Base-by-base conservation (phyloP, 1,140 invertebrate species). In the Pomacea maculata region DNA sequence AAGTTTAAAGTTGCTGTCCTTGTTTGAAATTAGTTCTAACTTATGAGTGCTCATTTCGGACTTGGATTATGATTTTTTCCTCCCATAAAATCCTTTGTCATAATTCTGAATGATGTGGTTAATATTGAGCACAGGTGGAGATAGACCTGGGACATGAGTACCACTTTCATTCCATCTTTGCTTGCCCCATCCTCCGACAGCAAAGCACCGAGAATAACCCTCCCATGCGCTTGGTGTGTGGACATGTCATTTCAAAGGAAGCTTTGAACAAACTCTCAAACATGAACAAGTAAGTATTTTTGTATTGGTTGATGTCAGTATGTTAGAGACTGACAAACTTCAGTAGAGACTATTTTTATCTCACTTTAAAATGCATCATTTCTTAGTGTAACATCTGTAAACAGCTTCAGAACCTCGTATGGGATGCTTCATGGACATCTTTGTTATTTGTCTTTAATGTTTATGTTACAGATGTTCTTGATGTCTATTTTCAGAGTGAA, bases 181-280 rank as follows among this genome's bases (percentile, higher is more conserved):
- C 98, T 17, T 99, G 98, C 92, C 98, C 98, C 21, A 99, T 99
- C 87, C 93, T 99, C 73, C 94, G 97, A 65, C 97, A 99, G 92
- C 98, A 99, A 91, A 97, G 96, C 73, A 97, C 97, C 17, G 97
- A 99, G 85, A 94, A 94, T 82, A 99, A 99, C 94, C 98, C 98
- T 79, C 98, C 98, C 21, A 98, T 99, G 95, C 94, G 97, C 84
- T 93, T 99, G 63, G 94, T 96, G 0, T 99, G 98, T 92, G 98
- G 98, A 45, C 98, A 99, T 93, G 98, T 99, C 68, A 99, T 99
- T 84, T 99, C 98, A 4, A 94, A 96, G 84, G 98, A 99, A 92
- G 98, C 98, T 74, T 93, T 99, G 64, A 96, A 96, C 89, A 99
- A 99, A 93, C 93, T 81, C 17, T 95, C 96, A 77, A 96, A 94